Conservation (phyloP, 92 coral and sea anemone genomes). For the Diadumene lineata region DNA sequence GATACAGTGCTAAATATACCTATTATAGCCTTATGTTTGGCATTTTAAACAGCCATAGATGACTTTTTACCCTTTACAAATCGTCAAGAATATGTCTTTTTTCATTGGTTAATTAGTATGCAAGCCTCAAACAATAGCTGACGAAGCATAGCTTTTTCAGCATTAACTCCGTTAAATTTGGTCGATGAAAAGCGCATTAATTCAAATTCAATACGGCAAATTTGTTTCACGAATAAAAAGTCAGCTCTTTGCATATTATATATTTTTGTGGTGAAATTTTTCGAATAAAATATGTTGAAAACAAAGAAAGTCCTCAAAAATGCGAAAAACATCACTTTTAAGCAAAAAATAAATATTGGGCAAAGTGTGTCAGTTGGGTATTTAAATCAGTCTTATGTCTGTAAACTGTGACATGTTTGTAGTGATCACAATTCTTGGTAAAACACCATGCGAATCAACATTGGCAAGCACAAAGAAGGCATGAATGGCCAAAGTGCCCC, state of each 20-base stretch:
- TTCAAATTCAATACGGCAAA: not conserved
- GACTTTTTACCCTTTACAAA: conserved; percentile 24
- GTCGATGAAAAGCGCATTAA: conserved; percentile 7
- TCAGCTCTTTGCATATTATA: not conserved
- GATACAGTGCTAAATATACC: conserved; percentile 15
- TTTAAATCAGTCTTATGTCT: conserved; percentile 2
- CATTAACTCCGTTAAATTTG: not conserved
- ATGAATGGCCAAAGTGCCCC: conserved; percentile 20
- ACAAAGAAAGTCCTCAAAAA: conserved; percentile 4
- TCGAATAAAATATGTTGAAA: not conserved
- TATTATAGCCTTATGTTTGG: conserved; percentile 5
- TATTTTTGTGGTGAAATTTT: not conserved
- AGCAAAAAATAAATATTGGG: conserved; percentile 3
- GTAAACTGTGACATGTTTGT: conserved; percentile 11
- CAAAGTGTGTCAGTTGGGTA: conserved; percentile 2
- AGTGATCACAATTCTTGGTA: conserved; percentile 13
- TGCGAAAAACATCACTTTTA: not conserved
- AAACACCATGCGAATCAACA: conserved; percentile 2
- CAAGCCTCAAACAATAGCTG: conserved; percentile 52
- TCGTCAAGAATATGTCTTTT: conserved; percentile 50
- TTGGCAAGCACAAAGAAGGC: conserved; percentile 8
- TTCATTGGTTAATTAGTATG: conserved; percentile 67
- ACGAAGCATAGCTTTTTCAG: conserved; percentile 27
- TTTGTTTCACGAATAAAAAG: not conserved
- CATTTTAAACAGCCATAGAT: conserved; percentile 9